Evolutionary conservation across 2,113 vertebrate genomes (phyloP).

Genomic region (Tupaia tana): DNA sequence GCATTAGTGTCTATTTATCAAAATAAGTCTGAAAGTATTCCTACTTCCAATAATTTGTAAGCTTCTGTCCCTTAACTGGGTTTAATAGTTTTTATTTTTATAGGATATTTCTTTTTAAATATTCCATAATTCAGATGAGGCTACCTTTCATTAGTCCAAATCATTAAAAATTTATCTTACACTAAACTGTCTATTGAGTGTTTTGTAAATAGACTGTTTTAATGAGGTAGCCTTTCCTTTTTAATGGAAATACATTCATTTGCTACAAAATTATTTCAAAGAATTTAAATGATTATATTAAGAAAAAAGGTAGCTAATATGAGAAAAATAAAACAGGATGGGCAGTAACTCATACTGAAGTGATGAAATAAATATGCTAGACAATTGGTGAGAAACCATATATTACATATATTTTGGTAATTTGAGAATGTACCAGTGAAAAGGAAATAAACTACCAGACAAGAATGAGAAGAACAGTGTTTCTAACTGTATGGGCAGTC

Average conservation of each 20-base stretch:
- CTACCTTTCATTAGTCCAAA: slow-evolving; percentile 46
- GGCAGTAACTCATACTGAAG: slow-evolving; percentile 45
- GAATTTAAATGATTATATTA: slow-evolving; percentile 49
- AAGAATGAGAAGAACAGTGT: slow-evolving; percentile 57
- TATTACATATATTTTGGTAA: slow-evolving; percentile 69
- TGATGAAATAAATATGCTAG: slow-evolving; percentile 64
- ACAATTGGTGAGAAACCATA: slow-evolving; percentile 64
- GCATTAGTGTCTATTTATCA: slow-evolving; percentile 40
- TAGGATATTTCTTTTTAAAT: slow-evolving; percentile 65
- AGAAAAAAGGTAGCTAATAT: slow-evolving; percentile 6
- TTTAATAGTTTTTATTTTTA: slow-evolving; percentile 62
- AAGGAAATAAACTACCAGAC: slow-evolving; percentile 58
- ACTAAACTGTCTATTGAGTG: background rate
- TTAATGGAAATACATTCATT: slow-evolving; percentile 51
- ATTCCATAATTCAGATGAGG: slow-evolving; percentile 54
- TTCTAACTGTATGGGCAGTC: background rate
- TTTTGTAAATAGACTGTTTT: slow-evolving; percentile 51
- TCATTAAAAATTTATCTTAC: slow-evolving; percentile 62
- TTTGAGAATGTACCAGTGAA: slow-evolving; percentile 51
- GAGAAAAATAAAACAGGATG: slow-evolving; percentile 62
- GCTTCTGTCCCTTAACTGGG: slow-evolving; percentile 31
- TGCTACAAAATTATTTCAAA: slow-evolving; percentile 61
- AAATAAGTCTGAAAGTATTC: slow-evolving; percentile 25
- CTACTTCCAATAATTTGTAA: slow-evolving; percentile 58
- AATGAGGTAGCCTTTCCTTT: slow-evolving; percentile 40